A percentile compares a stretch with the other conserved stretches of the same genome.
phyloP scores from a whole-genome alignment of 2,797 vertebrate genomes.

The Microctenopoma lineatum region DNA sequence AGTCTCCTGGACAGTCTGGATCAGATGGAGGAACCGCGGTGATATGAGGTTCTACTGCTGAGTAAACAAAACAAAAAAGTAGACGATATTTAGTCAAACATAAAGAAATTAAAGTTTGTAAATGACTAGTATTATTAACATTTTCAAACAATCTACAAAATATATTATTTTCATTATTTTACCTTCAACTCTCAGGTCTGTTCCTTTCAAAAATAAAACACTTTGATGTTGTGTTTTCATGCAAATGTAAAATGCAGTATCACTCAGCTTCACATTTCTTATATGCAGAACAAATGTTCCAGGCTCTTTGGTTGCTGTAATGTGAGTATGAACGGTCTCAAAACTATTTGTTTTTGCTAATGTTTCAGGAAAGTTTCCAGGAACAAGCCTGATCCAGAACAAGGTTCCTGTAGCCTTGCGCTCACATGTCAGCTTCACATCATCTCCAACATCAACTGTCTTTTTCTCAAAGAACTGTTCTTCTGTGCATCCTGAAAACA shows the following conservation, averaged over 20 bases:
- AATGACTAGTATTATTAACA: neutral
- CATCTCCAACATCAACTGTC: neutral
- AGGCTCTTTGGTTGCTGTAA: rapidly evolving
- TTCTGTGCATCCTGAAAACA: constrained; percentile 38
- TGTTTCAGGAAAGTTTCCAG: constrained; percentile 1
- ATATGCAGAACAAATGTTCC: constrained; percentile 31
- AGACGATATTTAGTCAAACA: too few relatives aligned
- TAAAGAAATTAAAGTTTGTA: neutral
- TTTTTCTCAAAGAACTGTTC: neutral
- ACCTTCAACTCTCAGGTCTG: constrained; percentile 49
- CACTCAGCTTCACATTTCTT: neutral
- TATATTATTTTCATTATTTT: neutral
- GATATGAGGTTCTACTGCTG: constrained; percentile 14
- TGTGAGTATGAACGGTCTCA: rapidly evolving
- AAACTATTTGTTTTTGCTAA: neutral
- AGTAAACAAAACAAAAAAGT: neutral
- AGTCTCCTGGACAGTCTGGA: constrained; percentile 1
- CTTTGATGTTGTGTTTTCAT: rapidly evolving
- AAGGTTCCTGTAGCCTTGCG: neutral
- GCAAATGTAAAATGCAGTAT: constrained; percentile 58
- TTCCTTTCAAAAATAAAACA: neutral
- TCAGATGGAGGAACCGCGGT: neutral
- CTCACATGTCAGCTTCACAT: constrained; percentile 14
- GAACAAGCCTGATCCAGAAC: constrained; percentile 41
- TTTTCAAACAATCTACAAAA: neutral